Evolutionary conservation across 2,888 invertebrate species (phyloP).

Genomic region (Drosophila dives): DNA sequence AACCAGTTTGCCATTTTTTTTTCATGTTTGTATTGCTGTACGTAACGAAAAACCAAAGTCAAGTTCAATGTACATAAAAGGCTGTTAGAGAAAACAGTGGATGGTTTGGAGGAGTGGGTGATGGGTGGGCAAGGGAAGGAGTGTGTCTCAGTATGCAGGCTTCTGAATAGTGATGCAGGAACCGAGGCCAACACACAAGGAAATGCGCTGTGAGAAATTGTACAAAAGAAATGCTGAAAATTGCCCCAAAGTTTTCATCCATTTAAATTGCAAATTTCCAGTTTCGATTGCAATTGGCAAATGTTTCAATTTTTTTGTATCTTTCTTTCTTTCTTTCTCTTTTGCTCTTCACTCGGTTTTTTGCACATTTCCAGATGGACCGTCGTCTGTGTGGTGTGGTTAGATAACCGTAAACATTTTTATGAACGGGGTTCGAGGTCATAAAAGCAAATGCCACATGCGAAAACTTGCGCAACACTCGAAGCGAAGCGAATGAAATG

Average conservation of each 20-base stretch:
- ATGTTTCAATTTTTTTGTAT: conserved; percentile 43
- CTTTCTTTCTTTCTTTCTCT: conserved; percentile 5
- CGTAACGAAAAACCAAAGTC: conserved; percentile 57
- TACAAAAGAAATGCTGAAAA: conserved; percentile 68
- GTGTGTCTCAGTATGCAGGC: conserved; percentile 5
- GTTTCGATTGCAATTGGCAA: conserved; percentile 70
- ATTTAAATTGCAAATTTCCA: conserved; percentile 77
- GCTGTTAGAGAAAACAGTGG: conserved; percentile 19
- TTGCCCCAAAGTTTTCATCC: conserved; percentile 69
- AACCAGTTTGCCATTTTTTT: conserved; percentile 55
- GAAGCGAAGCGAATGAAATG: conserved; percentile 16
- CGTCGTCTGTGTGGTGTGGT: conserved; percentile 33
- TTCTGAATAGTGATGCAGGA: conserved; percentile 26
- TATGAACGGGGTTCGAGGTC: conserved; percentile 45
- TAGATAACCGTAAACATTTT: conserved; percentile 59
- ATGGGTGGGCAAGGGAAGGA: not conserved
- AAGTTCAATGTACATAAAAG: conserved; percentile 72
- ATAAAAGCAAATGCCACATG: conserved; percentile 49
- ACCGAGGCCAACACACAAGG: conserved; percentile 37
- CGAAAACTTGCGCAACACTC: conserved; percentile 39
- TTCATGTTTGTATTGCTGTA: conserved; percentile 25
- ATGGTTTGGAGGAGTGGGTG: too few species aligned
- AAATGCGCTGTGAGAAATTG: conserved; percentile 38
- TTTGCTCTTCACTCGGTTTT: conserved; percentile 7
- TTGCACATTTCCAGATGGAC: conserved; percentile 3